Percentiles rank a stretch among this genome's conserved stretches.
Evolutionary conservation across 2,113 vertebrate species (phyloP).

Genomic region (Indri indri): DNA sequence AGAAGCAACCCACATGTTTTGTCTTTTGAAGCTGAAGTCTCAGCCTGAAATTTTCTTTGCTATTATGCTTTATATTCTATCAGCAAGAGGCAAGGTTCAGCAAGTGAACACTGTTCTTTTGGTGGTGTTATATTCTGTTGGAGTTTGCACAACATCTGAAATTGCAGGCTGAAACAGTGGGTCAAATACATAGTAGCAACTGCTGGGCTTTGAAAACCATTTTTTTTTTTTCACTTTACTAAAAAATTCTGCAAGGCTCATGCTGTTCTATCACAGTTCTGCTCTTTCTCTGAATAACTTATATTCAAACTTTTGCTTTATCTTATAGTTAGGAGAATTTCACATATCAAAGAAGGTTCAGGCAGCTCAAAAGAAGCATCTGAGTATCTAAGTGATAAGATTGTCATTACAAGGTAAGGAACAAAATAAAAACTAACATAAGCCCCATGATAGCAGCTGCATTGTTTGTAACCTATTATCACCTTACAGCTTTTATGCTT

Average conservation of each 20-base stretch:
- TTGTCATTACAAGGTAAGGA: not conserved
- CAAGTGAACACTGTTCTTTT: conserved; percentile 47
- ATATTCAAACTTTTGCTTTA: conserved; percentile 60
- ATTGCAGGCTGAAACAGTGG: conserved; percentile 62
- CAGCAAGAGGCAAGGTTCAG: conserved; percentile 72
- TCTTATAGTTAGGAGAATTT: conserved; percentile 41
- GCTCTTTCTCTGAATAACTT: conserved; percentile 58
- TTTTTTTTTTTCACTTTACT: conserved; percentile 21
- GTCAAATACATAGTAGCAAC: conserved; percentile 64
- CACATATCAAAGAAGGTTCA: conserved; percentile 38
- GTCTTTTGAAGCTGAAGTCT: conserved; percentile 66
- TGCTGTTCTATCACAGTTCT: conserved; percentile 31
- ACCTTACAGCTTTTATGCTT: conserved; percentile 16
- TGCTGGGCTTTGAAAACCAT: conserved; percentile 61
- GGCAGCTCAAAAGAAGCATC: conserved; percentile 11
- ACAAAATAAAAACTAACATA: not conserved
- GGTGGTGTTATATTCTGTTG: not conserved
- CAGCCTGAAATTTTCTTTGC: conserved; percentile 58
- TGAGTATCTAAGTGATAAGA: conserved; percentile 9
- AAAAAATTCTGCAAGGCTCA: conserved; percentile 32
- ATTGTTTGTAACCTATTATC: conserved; percentile 46
- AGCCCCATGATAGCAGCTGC: not conserved
- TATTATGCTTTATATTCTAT: conserved; percentile 64
- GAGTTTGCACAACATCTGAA: conserved; percentile 60
- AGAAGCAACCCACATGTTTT: conserved; percentile 63